These are phyloP conservation scores for Monochamus alternatus DNA, from an alignment of 2,888 invertebrate species.

Conservation along the genomic window DNA sequence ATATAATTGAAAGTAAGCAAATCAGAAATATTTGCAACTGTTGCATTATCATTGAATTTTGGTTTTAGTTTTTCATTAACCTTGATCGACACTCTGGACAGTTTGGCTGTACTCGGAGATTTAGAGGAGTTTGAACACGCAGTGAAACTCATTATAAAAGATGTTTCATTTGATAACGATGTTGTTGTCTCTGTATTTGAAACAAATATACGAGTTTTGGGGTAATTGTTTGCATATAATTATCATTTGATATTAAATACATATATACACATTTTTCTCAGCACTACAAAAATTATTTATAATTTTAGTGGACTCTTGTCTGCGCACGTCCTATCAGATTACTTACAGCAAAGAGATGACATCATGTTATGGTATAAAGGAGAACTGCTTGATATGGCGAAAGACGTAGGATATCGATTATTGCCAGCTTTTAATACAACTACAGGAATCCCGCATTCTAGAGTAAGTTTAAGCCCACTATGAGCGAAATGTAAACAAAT, in stretches of 20 bases:
- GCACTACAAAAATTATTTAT: background rate
- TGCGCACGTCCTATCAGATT: conserved; percentile 91
- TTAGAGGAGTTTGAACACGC: conserved; percentile 95
- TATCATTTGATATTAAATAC: background rate
- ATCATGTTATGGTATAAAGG: conserved; percentile 89
- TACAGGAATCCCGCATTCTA: conserved; percentile 97
- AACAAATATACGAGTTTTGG: conserved; percentile 97
- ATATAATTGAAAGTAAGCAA: too few relatives aligned
- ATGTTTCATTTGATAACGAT: conserved; percentile 94
- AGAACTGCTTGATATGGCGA: conserved; percentile 91
- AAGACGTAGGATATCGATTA: conserved; percentile 92
- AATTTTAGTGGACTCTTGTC: conserved; percentile 87
- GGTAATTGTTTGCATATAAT: conserved; percentile 74
- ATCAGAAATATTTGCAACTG: too few relatives aligned
- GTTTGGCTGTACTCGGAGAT: conserved; percentile 92
- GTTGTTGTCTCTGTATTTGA: conserved; percentile 98
- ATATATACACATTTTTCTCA: conserved; percentile 19
- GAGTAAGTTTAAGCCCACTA: conserved; percentile 78
- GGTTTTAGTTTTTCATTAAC: conserved; percentile 94
- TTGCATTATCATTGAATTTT: conserved; percentile 20
- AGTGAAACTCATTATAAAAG: conserved; percentile 86
- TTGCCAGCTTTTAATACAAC: conserved; percentile 99
- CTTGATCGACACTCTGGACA: conserved; percentile 94
- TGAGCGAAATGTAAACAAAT: too few relatives aligned
- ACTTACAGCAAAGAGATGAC: conserved; percentile 83